Conservation (phyloP, 2,888 invertebrate genomes). For the Erannis defoliaria region DNA sequence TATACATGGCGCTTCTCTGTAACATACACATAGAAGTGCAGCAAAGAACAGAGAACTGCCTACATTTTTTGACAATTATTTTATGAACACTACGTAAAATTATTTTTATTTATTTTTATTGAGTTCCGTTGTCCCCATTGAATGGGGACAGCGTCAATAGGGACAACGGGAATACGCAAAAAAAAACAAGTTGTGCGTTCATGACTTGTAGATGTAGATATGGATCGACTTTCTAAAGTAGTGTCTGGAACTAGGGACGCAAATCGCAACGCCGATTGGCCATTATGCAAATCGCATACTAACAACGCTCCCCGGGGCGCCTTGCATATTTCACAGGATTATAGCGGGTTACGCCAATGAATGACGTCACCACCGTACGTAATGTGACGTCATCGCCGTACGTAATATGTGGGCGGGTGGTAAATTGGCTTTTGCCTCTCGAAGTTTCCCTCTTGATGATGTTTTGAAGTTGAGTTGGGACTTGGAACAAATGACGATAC, state of each 20-base stretch:
- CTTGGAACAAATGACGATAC: constrained; percentile 29
- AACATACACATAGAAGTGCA: too few relatives aligned
- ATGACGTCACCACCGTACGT: constrained; percentile 54
- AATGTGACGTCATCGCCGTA: constrained; percentile 25
- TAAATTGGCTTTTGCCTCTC: constrained; percentile 33
- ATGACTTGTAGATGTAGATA: not conserved
- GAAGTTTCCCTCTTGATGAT: constrained; percentile 31
- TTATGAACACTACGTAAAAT: too few relatives aligned
- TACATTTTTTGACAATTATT: too few relatives aligned
- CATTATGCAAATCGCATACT: constrained; percentile 66
- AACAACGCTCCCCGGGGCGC: constrained; percentile 56
- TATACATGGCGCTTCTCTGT: too few relatives aligned
- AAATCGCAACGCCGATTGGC: constrained; percentile 62
- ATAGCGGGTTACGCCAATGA: constrained; percentile 54
- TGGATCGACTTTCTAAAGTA: constrained; percentile 22
- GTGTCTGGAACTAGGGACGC: constrained; percentile 37
- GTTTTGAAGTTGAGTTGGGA: constrained; percentile 18
- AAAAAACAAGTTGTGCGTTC: not conserved
- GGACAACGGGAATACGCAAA: too few relatives aligned
- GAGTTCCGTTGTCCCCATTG: too few relatives aligned
- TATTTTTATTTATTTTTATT: too few relatives aligned
- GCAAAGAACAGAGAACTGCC: too few relatives aligned
- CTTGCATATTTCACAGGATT: constrained; percentile 60
- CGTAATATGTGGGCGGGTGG: constrained; percentile 34
- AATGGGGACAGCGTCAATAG: too few relatives aligned